Base-by-base conservation (phyloP, 2,113 vertebrate genomes). In the Lepus timidus region DNA sequence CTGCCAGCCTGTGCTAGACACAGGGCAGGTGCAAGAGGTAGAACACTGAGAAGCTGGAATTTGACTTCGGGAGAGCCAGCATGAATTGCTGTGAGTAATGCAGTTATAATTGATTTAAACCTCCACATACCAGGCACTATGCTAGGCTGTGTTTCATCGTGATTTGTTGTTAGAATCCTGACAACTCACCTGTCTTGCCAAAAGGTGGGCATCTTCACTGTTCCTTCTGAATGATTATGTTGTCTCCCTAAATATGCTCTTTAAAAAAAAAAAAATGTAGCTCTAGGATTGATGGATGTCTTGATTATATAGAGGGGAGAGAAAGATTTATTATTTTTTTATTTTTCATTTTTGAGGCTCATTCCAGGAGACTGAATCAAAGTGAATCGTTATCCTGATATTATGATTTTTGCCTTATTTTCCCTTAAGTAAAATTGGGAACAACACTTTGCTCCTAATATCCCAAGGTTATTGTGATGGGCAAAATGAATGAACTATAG, bases 151-250 rank as follows among this genome's bases (percentile, higher is more conserved):
- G 44, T 92, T 67, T 70, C 74, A 78, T 58, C 49, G 51, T 75
- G 75, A 96, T 74, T 65, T 90, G 39, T 88, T 85, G 22, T 61
- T 58, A 94, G 76, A 85, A 39, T 49, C 71, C 13, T 95, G 36
- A 81, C 81, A 94, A 70, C 71, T 91, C 85, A 79, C 25, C 64
- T 95, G 58, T 5, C 36, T 94, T 90, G 76, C 61, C 81, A 83
- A 86, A 88, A 87, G n/a, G n/a, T 11, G 78, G 71, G 33, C 27
- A n/a, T 81, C 58, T 71, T 92, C 70, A 93, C 13, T 93, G 33
- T 95, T 71, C 62, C 36, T 76, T 52, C 65, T 70, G 11, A 91
- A 74, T 20, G 71, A n/a, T 74, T 83, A 49, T 44, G 51, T 29
- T 81, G 23, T 84, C 29, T 93, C 31, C 67, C 31, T 52, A 84